Conservation (phyloP, 2,888 invertebrate genomes). For the Harpalus rubripes region DNA sequence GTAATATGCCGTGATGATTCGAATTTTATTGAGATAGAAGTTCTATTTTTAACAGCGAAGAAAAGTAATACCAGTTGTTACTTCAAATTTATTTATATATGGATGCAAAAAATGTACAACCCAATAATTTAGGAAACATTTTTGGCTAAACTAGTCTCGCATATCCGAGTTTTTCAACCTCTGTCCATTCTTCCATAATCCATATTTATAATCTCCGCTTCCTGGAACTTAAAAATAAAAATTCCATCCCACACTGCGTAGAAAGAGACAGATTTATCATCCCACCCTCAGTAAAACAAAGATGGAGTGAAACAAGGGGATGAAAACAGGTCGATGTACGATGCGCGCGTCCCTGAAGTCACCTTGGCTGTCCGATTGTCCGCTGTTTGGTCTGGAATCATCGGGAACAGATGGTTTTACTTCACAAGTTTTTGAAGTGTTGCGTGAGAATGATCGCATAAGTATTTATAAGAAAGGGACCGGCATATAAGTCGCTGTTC, state of each 20-base stretch:
- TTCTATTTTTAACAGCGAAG: no score
- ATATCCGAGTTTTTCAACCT: no score
- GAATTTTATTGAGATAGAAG: no score
- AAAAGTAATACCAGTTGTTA: no score
- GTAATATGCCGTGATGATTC: no score
- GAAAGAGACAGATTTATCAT: slow-evolving; percentile 11
- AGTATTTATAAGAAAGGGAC: neutral
- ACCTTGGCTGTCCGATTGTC: slow-evolving; percentile 15
- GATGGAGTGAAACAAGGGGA: neutral
- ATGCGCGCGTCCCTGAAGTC: slow-evolving; percentile 30
- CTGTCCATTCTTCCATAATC: no score
- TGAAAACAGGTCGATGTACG: slow-evolving; percentile 26
- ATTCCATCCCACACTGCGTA: neutral
- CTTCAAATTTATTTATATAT: no score
- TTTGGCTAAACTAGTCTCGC: no score
- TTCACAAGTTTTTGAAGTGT: neutral
- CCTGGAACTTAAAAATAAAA: neutral
- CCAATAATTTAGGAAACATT: no score
- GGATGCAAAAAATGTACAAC: no score
- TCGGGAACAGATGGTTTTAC: neutral
- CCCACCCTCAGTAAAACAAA: neutral
- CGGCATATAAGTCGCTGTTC: neutral
- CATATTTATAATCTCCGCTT: no score
- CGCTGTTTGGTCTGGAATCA: slow-evolving; percentile 1
- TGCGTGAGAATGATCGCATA: neutral